Evolutionary conservation across 2,888 invertebrate genomes (phyloP).

Genomic region (Oithona nana): DNA sequence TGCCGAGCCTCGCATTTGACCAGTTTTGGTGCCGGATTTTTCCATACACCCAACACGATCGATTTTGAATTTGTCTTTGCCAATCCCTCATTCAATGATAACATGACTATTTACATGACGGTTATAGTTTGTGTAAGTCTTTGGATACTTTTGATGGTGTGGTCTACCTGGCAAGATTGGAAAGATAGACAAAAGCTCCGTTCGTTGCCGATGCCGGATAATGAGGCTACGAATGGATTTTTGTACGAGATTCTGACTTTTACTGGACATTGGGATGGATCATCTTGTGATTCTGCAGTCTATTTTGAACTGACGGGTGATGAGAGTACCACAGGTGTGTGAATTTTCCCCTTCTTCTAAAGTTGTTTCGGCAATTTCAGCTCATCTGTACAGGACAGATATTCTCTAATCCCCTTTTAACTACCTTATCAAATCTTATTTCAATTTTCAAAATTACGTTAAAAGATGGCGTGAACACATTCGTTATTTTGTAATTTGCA

Average conservation of each 20-base stretch:
- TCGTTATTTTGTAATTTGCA: no score
- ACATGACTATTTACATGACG: constrained; percentile 31
- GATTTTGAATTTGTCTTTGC: constrained; percentile 32
- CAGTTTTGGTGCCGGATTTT: constrained; percentile 31
- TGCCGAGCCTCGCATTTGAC: constrained; percentile 27
- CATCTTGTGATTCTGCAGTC: constrained; percentile 20
- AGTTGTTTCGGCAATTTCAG: no score
- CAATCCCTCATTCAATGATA: constrained; percentile 29
- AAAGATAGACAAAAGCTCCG: neutral
- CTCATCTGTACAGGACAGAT: no score
- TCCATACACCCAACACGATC: constrained; percentile 31
- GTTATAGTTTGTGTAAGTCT: constrained; percentile 27
- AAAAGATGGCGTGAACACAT: no score
- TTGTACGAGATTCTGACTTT: constrained; percentile 26
- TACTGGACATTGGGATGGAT: constrained; percentile 20
- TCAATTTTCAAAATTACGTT: no score
- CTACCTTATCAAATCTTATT: no score
- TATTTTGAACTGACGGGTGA: constrained; percentile 25
- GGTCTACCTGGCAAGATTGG: constrained; percentile 18
- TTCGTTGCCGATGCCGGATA: constrained; percentile 23
- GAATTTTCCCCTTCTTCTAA: no score
- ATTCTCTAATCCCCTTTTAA: no score
- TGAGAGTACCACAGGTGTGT: constrained; percentile 24
- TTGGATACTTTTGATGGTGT: constrained; percentile 28
- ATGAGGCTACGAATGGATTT: constrained; percentile 25